Percentiles rank a stretch among this genome's conserved stretches.
Conservation (phyloP, 2,888 invertebrate species). For the Hypselothyrea guttata region DNA sequence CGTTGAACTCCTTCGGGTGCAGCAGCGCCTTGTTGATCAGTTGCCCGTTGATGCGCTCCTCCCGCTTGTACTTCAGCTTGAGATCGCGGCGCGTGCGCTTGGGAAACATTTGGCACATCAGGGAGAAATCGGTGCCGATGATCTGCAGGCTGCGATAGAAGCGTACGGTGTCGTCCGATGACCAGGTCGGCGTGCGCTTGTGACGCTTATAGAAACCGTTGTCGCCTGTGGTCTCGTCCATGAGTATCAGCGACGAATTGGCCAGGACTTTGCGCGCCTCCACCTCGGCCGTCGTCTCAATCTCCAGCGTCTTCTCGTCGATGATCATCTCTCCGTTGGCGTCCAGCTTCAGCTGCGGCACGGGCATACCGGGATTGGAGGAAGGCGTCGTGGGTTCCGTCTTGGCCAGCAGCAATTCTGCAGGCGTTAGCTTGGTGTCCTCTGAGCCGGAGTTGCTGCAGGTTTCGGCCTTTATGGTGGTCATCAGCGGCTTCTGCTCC, state of each 20-base stretch:
- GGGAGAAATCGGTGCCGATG: constrained; percentile 95
- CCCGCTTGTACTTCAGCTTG: constrained; percentile 96
- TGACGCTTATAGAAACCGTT: constrained; percentile 87
- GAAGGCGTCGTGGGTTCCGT: constrained; percentile 21
- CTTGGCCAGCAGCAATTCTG: constrained; percentile 46
- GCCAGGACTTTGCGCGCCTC: constrained; percentile 86
- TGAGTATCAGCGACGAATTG: constrained; percentile 86
- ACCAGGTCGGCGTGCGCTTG: constrained; percentile 89
- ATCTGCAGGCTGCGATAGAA: constrained; percentile 95
- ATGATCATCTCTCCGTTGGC: constrained; percentile 92
- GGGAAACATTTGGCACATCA: constrained; percentile 93
- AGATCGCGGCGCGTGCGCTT: constrained; percentile 90
- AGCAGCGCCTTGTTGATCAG: constrained; percentile 90
- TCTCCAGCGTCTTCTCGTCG: constrained; percentile 90
- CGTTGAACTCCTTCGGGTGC: constrained; percentile 87
- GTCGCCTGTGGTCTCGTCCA: constrained; percentile 84
- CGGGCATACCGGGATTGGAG: constrained; percentile 84
- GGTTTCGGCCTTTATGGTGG: constrained; percentile 78
- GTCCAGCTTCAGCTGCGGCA: constrained; percentile 93
- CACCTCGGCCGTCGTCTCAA: constrained; percentile 87
- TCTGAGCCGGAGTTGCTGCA: constrained; percentile 18
- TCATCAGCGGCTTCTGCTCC: constrained; percentile 81
- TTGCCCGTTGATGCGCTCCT: constrained; percentile 89
- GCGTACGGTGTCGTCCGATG: constrained; percentile 90
- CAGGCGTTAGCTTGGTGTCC: constrained; percentile 44